A percentile compares a stretch with the other conserved stretches of the same genome.
These are phyloP conservation scores for Gadus macrocephalus DNA, from an alignment of 2,113 vertebrate genomes.

Conservation along the genomic window DNA sequence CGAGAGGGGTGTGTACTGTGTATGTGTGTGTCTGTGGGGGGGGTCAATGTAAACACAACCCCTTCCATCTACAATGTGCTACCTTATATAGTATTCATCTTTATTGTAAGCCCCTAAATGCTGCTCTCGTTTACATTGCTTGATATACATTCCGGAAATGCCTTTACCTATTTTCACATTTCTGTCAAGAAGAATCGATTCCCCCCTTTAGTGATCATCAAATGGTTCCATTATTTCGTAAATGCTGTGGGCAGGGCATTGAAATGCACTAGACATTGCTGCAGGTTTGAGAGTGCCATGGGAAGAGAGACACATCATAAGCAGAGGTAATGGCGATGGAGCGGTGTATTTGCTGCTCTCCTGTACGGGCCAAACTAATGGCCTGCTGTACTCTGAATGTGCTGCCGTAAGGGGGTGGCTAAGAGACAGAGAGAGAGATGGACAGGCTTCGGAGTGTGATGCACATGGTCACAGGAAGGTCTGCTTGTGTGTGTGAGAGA, in stretches of 20 bases:
- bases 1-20: not conserved
- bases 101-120: constrained; percentile 6
- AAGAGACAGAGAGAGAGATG: constrained; percentile 29
- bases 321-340: constrained; percentile 64
- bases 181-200: not conserved
- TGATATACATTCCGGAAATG: too few species aligned
- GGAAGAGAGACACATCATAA: constrained; percentile 48
- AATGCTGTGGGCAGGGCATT: constrained; percentile 18
- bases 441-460: constrained; percentile 52
- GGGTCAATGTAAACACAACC: constrained; percentile 21
- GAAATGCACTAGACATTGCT: constrained; percentile 48
- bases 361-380: constrained; percentile 53
- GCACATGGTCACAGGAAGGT: constrained; percentile 57
- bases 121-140: constrained; percentile 8
- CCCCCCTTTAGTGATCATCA: constrained; percentile 12
- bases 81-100: not conserved
- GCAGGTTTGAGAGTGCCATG: constrained; percentile 47
- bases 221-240: constrained; percentile 31
- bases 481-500: constrained; percentile 26
- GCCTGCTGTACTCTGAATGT: constrained; percentile 41
- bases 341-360: constrained; percentile 61
- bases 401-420: constrained; percentile 50
- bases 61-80: too few species aligned
- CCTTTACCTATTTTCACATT: not conserved
- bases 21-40: not conserved